phyloP scores from a whole-genome alignment of 92 coral and sea anemone species.

The Pocillopora meandrina region DNA sequence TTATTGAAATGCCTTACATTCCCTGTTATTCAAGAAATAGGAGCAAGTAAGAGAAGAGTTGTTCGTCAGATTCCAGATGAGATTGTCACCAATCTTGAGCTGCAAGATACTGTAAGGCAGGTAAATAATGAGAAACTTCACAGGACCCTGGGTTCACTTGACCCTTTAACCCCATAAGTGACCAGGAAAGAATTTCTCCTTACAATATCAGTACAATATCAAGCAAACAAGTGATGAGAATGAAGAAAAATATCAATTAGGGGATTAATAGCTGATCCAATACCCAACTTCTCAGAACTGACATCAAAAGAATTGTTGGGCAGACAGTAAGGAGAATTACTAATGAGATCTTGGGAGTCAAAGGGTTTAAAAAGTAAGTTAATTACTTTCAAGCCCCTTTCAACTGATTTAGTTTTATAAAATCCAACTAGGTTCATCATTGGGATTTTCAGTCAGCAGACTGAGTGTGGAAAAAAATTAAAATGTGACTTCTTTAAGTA shows the following conservation, averaged over 20 bases:
- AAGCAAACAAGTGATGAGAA: too few species aligned
- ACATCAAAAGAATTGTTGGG: neutral
- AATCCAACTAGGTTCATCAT: too few species aligned
- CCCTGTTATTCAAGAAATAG: conserved; percentile 40
- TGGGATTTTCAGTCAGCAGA: too few species aligned
- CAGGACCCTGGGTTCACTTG: neutral
- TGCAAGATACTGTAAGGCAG: conserved; percentile 87
- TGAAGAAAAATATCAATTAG: too few species aligned
- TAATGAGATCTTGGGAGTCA: neutral
- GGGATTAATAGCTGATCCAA: too few species aligned
- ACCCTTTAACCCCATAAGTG: neutral
- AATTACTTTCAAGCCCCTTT: too few species aligned
- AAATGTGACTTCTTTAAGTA: too few species aligned
- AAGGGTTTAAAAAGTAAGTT: too few species aligned
- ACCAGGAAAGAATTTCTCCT: neutral
- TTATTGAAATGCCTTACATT: neutral
- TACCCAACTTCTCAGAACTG: too few species aligned
- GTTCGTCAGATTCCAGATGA: conserved; percentile 91
- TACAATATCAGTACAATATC: too few species aligned
- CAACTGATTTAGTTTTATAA: too few species aligned
- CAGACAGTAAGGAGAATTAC: neutral
- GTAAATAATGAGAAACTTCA: conserved; percentile 29
- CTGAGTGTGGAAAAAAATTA: too few species aligned
- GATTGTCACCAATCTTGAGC: conserved; percentile 71
- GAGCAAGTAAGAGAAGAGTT: conserved; percentile 47